Percentiles rank a stretch among this genome's conserved stretches.
These are phyloP conservation scores for Danio tinwini DNA, from an alignment of 2,797 vertebrate genomes.

Conservation along the genomic window DNA sequence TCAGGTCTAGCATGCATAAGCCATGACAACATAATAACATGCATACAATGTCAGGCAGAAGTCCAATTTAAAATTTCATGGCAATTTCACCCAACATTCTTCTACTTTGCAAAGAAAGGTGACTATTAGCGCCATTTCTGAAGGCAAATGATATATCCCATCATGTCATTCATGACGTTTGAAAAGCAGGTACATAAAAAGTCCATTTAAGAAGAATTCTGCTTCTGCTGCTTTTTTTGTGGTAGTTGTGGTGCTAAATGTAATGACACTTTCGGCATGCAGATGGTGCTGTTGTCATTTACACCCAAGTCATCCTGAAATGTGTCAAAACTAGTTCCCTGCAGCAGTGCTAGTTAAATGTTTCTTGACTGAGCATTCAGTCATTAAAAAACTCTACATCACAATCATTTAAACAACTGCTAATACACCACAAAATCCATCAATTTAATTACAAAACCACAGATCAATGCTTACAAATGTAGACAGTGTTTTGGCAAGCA, in stretches of 20 bases:
- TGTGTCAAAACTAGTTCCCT: not conserved
- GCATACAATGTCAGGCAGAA: not conserved
- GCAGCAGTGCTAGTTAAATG: not conserved
- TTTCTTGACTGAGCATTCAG: not conserved
- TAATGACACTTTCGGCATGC: slow-evolving; percentile 69
- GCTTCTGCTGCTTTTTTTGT: not conserved
- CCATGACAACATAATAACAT: not conserved
- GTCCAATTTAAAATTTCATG: not conserved
- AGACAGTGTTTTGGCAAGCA: not conserved
- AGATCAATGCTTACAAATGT: not conserved
- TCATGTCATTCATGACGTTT: not conserved
- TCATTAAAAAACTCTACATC: not conserved
- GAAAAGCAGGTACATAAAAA: not conserved
- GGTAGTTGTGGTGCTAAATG: slow-evolving; percentile 55
- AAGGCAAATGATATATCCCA: not conserved
- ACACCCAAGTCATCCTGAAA: slow-evolving; percentile 30
- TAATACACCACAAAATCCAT: slow-evolving; percentile 9
- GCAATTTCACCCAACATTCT: not conserved
- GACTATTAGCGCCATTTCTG: not conserved
- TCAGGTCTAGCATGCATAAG: not conserved
- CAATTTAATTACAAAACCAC: not conserved
- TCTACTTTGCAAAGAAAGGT: not conserved
- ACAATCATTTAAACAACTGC: slow-evolving; percentile 1
- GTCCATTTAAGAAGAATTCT: too few relatives aligned
- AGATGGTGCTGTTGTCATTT: slow-evolving; percentile 80